A percentile compares a stretch with the other conserved stretches of the same genome.
Conservation (phyloP, 2,888 invertebrate genomes). For the Camponotus fellah region DNA sequence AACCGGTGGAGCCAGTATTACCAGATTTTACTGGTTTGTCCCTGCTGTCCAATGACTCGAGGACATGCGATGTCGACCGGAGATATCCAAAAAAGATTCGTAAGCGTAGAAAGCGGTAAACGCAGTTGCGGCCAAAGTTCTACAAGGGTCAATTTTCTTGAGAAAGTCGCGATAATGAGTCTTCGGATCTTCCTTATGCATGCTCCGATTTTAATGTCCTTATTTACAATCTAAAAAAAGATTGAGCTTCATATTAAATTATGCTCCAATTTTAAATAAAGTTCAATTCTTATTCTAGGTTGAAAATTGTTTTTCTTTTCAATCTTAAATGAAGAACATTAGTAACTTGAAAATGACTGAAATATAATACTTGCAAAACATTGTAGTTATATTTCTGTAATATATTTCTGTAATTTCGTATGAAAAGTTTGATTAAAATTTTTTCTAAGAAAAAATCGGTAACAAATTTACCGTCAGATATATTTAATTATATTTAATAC, state of each 20-base stretch:
- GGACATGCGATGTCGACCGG: constrained; percentile 33
- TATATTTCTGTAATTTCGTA: not conserved
- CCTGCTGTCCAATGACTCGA: constrained; percentile 56
- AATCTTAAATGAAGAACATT: not conserved
- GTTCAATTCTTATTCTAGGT: not conserved
- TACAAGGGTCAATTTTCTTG: not conserved
- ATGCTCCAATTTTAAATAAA: not conserved
- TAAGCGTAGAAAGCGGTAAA: constrained; percentile 2
- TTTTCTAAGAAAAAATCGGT: not conserved
- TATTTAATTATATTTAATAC: not conserved
- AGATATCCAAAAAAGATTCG: constrained; percentile 40
- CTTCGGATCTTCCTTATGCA: not conserved
- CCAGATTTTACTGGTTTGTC: constrained; percentile 72
- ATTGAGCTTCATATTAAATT: not conserved
- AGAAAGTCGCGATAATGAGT: not conserved
- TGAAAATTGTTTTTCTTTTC: not conserved
- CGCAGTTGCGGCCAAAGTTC: not conserved
- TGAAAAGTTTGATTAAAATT: not conserved
- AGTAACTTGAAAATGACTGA: not conserved
- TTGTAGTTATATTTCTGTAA: not conserved
- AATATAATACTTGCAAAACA: not conserved
- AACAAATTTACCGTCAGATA: not conserved
- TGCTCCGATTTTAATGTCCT: not conserved
- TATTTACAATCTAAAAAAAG: not conserved
- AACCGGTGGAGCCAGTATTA: constrained; percentile 72